A percentile compares a stretch with the other conserved stretches of the same genome.
Evolutionary conservation across 2,113 vertebrate genomes (phyloP).

Genomic region (Sprattus sprattus): DNA sequence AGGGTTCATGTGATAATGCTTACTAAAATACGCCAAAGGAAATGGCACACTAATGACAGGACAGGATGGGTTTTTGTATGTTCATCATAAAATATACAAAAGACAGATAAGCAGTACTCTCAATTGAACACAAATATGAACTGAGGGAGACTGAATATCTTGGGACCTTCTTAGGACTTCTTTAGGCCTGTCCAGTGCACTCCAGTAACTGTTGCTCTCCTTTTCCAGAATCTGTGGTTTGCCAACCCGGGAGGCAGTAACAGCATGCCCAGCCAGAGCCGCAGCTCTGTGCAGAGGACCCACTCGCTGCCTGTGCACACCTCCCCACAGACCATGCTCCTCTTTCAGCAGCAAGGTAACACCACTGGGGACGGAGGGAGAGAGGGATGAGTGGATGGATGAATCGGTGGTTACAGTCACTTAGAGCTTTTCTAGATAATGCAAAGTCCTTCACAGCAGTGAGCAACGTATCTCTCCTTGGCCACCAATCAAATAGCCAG

Average conservation of each 20-base stretch:
- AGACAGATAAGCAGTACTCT: no score
- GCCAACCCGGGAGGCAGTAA: constrained; percentile 92
- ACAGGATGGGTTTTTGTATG: no score
- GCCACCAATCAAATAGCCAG: no score
- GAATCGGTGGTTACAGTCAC: not conserved
- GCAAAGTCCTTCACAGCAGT: no score
- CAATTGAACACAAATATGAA: no score
- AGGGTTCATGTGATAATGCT: no score
- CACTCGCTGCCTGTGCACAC: constrained; percentile 94
- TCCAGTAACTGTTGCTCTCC: constrained; percentile 34
- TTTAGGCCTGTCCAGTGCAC: not conserved
- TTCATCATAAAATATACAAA: no score
- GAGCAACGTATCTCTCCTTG: no score
- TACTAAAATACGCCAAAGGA: no score
- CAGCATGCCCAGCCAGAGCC: constrained; percentile 93
- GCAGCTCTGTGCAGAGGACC: constrained; percentile 91
- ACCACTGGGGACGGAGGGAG: not conserved
- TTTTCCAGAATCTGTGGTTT: constrained; percentile 84
- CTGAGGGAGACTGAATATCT: not conserved
- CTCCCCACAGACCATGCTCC: constrained; percentile 90
- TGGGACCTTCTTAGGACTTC: not conserved
- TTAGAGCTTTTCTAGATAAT: no score
- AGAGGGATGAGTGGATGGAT: not conserved
- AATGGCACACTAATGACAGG: no score
- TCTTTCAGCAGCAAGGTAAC: constrained; percentile 88